phyloP scores from a whole-genome alignment of 2,888 invertebrate species.

The Cyclophora punctaria region DNA sequence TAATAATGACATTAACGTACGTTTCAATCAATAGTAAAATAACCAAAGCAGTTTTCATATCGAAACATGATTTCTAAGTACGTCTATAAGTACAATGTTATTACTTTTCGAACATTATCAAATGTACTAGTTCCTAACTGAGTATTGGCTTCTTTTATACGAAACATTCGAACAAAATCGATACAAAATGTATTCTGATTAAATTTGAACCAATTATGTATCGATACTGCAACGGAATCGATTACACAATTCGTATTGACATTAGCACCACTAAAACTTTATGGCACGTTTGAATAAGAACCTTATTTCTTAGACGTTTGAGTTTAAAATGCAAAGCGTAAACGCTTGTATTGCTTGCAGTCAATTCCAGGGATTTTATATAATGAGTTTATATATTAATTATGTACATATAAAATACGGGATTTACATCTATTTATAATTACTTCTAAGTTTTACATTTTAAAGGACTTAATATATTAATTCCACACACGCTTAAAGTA shows the following conservation, averaged over 20 bases:
- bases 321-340: constrained; percentile 37
- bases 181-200: too few relatives aligned
- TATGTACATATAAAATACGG: constrained; percentile 14
- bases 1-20: too few relatives aligned
- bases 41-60: too few relatives aligned
- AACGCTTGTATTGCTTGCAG: constrained; percentile 43
- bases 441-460: too few relatives aligned
- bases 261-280: constrained; percentile 41
- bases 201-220: too few relatives aligned
- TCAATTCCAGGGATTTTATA: constrained; percentile 43
- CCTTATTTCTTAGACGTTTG: constrained; percentile 23
- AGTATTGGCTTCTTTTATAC: background rate
- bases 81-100: constrained; percentile 8
- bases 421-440: too few relatives aligned
- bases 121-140: background rate
- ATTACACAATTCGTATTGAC: constrained; percentile 21
- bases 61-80: constrained; percentile 31
- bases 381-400: constrained; percentile 16
- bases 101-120: background rate
- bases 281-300: constrained; percentile 52
- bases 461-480: too few relatives aligned
- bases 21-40: too few relatives aligned
- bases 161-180: background rate
- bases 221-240: constrained; percentile 7
- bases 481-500: too few relatives aligned